Evolutionary conservation across 2,888 invertebrate genomes (phyloP).

Genomic region (Boloria selene): DNA sequence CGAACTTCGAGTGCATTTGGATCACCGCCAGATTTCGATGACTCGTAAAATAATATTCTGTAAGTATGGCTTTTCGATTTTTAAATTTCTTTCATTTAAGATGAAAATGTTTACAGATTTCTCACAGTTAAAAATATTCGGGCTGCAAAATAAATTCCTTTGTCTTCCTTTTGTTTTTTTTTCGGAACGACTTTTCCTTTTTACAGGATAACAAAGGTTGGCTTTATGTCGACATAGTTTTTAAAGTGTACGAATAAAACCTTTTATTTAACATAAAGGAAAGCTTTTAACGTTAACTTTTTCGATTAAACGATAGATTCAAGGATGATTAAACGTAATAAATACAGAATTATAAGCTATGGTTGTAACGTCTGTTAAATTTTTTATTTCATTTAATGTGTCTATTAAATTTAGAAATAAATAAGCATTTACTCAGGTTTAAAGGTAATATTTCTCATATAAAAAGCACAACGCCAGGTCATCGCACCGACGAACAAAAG

Average conservation of each 20-base stretch:
- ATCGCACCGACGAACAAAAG: constrained; percentile 42
- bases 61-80: neutral
- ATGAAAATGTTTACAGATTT: constrained; percentile 3
- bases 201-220: constrained; percentile 10
- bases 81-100: neutral
- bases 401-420: neutral
- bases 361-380: no score
- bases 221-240: constrained; percentile 2
- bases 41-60: constrained; percentile 19
- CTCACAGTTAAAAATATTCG: constrained; percentile 3
- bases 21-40: constrained; percentile 29
- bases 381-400: neutral
- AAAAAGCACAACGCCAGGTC: constrained; percentile 31
- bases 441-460: constrained; percentile 25
- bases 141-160: constrained; percentile 17
- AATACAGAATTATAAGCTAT: no score
- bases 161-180: constrained; percentile 3
- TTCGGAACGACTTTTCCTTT: constrained; percentile 2
- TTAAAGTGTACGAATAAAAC: neutral
- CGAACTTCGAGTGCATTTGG: constrained; percentile 42
- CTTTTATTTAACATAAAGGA: neutral
- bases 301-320: neutral
- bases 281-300: neutral
- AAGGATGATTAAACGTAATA: no score
- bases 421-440: constrained; percentile 2